Base-by-base conservation (phyloP, 2,888 invertebrate genomes). In the Eristalis arbustorum region DNA sequence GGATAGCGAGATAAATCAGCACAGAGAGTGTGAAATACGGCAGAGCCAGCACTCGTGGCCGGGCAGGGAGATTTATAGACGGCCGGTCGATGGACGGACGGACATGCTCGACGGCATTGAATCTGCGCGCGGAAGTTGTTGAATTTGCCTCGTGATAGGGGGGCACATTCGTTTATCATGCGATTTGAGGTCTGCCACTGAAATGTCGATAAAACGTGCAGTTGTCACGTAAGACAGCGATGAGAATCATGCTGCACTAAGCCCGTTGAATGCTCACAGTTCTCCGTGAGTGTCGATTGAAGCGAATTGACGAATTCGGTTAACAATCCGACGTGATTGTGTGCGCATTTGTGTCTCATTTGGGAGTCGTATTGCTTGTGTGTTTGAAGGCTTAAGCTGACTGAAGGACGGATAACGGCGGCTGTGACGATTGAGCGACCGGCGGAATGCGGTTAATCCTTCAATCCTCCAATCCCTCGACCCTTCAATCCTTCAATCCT, bases 11-110 rank as follows among this genome's bases (percentile, higher is more conserved):
- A 85, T 85, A 77, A 85, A 82, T 74, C 82, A 77, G 61, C 34
- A 49, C 73, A 77, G 77, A 74, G 82, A 69, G 85, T 85, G 85
- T 66, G 81, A 82, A 85, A 85, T 77, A 72, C 69, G 49, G 59
- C 74, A 74, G 73, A 77, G 1, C 76, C 76, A 8, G 42, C 57
- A 56, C 68, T 73, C 34, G 56, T 25, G n/a, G 31, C 40, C 14
- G 11, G 49, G 40, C 25, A 13, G 67, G 14, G 13, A 74, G 77
- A 85, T 85, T 85, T 85, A 85, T 82, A 14, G 74, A 14, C 37
- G 57, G 64, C 8, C 28, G 13, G 22, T 13, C 23, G 13, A 66
- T 18, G 37, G n/a, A 25, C 18, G 10, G 59, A 56, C 64, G 66
- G 72, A 67, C 74, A 66, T 28, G 25, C 11, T 13, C 13, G 13